Evolutionary conservation across 1,140 invertebrate genomes (phyloP), one percentile per base, ranked within the genome.

Genomic region (Mycetomoellerius zeteki): DNA sequence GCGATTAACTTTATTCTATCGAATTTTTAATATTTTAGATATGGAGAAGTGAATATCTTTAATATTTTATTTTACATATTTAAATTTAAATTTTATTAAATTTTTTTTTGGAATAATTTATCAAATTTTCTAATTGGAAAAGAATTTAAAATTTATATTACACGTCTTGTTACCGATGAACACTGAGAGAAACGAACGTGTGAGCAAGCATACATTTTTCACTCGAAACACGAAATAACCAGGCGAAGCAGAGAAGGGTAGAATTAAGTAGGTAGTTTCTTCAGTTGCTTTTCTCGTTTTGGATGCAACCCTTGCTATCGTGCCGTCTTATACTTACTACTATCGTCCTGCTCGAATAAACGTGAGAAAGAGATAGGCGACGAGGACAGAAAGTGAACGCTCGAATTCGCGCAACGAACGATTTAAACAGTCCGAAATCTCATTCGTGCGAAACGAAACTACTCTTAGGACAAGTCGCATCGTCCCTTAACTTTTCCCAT

Each of bases 401-500:
- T 81, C 75, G 87, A 88, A 89, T 88, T 77, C 88, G 82, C 76
- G 58, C 78, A 30, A 37, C 37, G 62, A 58, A 89, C 88, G 87
- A 89, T 89, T 90, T 89, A 90, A 86, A 89, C 62, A 84, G 88
- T 71, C 47, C 88, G 76, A 78, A 85, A 43, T n/a, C 7, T 7
- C 60, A 62, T 27, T 14, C 19, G 60, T 37, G 82, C 73, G 24
- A 19, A 30, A 24, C 60, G 30, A 78, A 56, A 73, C 73, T 60
- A 47, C 69, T 67, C 58, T 43, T 62, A 27, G 27, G 37, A 67
- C 69, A 72, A 85, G 75, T 76, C 82, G 82, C 60, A 58, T 52
- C 75, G 56, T 89, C 82, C 75, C 69, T 88, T 86, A 89, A 90
- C 88, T 90, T 90, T 89, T 77, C 84, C 88, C 85, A 86, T 89